Conservation (phyloP, 2,888 invertebrate genomes). For the Malacosoma neustria region DNA sequence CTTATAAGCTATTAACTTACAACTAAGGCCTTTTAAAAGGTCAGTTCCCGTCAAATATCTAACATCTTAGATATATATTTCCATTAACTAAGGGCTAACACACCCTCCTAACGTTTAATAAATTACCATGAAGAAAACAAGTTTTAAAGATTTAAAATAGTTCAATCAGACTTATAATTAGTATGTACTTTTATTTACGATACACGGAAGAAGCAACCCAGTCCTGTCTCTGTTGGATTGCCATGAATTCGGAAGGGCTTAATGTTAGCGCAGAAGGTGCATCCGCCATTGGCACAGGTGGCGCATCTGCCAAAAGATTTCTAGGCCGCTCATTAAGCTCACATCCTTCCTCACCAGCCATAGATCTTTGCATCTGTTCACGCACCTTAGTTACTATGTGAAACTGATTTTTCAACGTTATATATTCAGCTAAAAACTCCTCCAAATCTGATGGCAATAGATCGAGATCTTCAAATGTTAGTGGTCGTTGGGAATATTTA, state of each 20-base stretch:
- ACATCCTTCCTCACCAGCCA: slow-evolving; percentile 61
- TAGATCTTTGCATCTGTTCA: slow-evolving; percentile 75
- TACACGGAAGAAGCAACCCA: slow-evolving; percentile 62
- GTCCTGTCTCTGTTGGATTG: slow-evolving; percentile 53
- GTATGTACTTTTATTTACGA: slow-evolving; percentile 43
- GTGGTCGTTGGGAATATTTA: slow-evolving; percentile 54
- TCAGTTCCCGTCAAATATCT: background rate
- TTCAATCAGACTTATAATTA: background rate
- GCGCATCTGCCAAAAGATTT: slow-evolving; percentile 63
- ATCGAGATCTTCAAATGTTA: slow-evolving; percentile 77
- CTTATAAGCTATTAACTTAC: slow-evolving; percentile 44
- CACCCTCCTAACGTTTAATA: background rate
- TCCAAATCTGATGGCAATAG: slow-evolving; percentile 87
- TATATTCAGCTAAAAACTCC: slow-evolving; percentile 85
- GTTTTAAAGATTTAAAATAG: slow-evolving; percentile 7
- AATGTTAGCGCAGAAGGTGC: slow-evolving; percentile 56
- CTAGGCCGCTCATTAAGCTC: slow-evolving; percentile 75
- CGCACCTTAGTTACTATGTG: slow-evolving; percentile 87
- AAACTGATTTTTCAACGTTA: slow-evolving; percentile 83
- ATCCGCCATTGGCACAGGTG: slow-evolving; percentile 54
- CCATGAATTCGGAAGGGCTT: slow-evolving; percentile 55
- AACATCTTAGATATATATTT: background rate
- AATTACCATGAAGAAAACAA: background rate
- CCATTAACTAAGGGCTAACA: background rate
- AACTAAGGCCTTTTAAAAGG: slow-evolving; percentile 6